Conservation (phyloP, 2,113 vertebrate genomes). For the Dasyprocta punctata region DNA sequence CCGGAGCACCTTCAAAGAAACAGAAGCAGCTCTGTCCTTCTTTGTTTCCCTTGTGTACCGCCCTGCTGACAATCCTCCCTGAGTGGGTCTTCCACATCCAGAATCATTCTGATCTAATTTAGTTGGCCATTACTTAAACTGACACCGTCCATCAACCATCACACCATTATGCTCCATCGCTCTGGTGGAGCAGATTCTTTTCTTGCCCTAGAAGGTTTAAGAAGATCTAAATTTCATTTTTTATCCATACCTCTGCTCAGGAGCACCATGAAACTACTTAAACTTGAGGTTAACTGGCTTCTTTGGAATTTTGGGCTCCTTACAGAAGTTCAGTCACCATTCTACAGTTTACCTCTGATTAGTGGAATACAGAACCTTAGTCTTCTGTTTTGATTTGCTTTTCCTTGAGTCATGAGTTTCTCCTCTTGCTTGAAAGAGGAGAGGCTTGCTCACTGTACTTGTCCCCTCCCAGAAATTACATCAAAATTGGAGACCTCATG, state of each 20-base stretch:
- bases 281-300: not conserved
- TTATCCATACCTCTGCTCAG: not conserved
- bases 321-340: not conserved
- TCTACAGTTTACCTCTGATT: not conserved
- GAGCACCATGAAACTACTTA: not conserved
- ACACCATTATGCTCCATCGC: not conserved
- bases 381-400: constrained; percentile 47
- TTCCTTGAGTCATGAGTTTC: not conserved
- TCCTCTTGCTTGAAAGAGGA: not conserved
- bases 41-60: not conserved
- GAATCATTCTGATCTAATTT: not conserved
- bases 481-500: not conserved
- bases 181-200: not conserved
- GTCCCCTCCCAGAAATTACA: constrained; percentile 1
- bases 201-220: not conserved
- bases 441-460: not conserved
- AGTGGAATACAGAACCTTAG: not conserved
- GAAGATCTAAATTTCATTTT: not conserved
- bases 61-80: not conserved
- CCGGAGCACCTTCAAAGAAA: not conserved
- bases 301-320: not conserved
- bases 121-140: not conserved
- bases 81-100: not conserved
- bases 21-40: not conserved
- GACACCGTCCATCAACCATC: not conserved